These are phyloP conservation scores for Eulithis prunata DNA, from an alignment of 2,888 invertebrate species.

Conservation along the genomic window DNA sequence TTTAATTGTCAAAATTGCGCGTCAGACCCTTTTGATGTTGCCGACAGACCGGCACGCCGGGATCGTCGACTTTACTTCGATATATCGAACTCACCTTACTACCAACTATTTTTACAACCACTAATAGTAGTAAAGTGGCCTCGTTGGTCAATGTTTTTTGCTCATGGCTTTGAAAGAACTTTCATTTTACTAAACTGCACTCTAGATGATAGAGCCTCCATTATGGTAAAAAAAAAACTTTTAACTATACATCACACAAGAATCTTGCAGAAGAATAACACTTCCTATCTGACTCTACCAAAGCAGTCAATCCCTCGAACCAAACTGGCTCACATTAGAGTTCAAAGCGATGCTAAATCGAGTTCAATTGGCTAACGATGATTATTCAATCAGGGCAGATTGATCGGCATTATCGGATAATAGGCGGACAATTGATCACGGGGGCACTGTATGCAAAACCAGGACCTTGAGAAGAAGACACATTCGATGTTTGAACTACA, in stretches of 20 bases:
- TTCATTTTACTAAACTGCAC: slow-evolving; percentile 1
- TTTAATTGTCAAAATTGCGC: slow-evolving; percentile 83
- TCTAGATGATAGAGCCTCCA: not conserved
- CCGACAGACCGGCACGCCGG: slow-evolving; percentile 53
- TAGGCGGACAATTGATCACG: slow-evolving; percentile 58
- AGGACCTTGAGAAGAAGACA: slow-evolving; percentile 28
- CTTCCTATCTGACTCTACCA: slow-evolving; percentile 3
- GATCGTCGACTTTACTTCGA: slow-evolving; percentile 31
- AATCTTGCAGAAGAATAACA: not conserved
- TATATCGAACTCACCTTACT: slow-evolving; percentile 33
- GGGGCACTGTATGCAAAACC: slow-evolving; percentile 46
- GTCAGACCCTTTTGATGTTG: slow-evolving; percentile 64
- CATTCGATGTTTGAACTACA: slow-evolving; percentile 15
- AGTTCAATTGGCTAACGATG: slow-evolving; percentile 82
- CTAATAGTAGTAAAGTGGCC: slow-evolving; percentile 21
- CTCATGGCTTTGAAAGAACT: slow-evolving; percentile 7
- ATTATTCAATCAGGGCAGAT: slow-evolving; percentile 82
- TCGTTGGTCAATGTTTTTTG: slow-evolving; percentile 11
- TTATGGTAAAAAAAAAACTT: not conserved
- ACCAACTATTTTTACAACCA: slow-evolving; percentile 32
- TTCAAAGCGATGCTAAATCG: slow-evolving; percentile 60
- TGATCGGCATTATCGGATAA: slow-evolving; percentile 82
- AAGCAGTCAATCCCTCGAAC: slow-evolving; percentile 30
- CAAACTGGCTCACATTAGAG: slow-evolving; percentile 36
- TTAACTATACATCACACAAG: not conserved